Base-by-base conservation (phyloP, 2,888 invertebrate species). In the Arctia plantaginis region DNA sequence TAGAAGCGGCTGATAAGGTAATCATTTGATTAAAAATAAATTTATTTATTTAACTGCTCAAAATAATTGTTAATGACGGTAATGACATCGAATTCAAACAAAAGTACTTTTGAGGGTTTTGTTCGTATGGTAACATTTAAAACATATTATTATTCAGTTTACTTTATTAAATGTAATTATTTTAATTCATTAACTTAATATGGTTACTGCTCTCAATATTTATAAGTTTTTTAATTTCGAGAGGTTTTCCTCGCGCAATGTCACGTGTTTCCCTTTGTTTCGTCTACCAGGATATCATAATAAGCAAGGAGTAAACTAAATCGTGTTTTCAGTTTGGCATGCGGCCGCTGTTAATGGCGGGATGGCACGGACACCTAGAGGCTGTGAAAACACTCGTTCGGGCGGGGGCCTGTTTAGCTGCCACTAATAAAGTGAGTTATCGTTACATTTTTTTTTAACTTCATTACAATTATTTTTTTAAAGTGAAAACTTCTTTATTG, bases 1-100 rank as follows among this genome's bases (percentile, higher is more conserved):
- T 97, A 74, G 97, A 97, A 91, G 97, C 97, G 3, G 95, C 96
- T 79, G 97, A 97, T 89, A 97, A 97, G 97, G 97, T 97, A 94
- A n/a, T n/a, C n/a, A 88, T 67, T 70, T 85, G 73, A 39, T 69
- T 70, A 35, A 66, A 30, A 64, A 66, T 65, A 47, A 66, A 35
- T 39, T 47, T 39, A 47, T 23, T 44, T 35, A 69, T 41, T 69
- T 13, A 55, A 55, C 23, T 67, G 4, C 35, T 12, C 18, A 35
- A 44, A 20, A 44, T 44, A 66, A 51, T 3, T 2, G 23, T 47
- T 4, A 41, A 66, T 44, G 41, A 66, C 33, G 33, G 30, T 47
- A 27, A 44, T 30, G 27, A 65, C 35, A 30, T 3, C 33, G 35
- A 18, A 23, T 35, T 33, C 65, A 20, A 64, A 65, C 59, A n/a